phyloP scores from a whole-genome alignment of 2,113 vertebrate genomes.

The Dasyprocta punctata region DNA sequence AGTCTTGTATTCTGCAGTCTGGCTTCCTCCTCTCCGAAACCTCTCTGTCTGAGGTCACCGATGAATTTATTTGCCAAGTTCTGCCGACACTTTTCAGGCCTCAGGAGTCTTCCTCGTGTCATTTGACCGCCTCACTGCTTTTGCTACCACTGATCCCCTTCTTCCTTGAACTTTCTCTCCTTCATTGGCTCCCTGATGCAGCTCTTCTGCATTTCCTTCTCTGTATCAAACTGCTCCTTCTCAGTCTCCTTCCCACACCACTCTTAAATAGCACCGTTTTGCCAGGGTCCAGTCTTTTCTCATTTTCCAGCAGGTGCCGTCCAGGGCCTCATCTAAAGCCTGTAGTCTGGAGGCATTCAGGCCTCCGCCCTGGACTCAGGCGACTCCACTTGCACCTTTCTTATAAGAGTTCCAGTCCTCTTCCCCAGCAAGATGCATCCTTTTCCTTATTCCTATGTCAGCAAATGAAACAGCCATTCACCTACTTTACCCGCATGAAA shows the following conservation, averaged over 20 bases:
- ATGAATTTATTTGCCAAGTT: constrained; percentile 4
- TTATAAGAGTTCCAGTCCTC: background rate
- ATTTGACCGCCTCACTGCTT: background rate
- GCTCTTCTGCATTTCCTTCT: background rate
- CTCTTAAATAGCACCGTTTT: background rate
- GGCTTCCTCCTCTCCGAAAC: background rate
- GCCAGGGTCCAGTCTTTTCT: background rate
- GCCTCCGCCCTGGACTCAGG: background rate
- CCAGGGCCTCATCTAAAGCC: background rate
- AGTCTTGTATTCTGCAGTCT: background rate
- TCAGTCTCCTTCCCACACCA: background rate
- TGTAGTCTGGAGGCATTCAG: background rate
- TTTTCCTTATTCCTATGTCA: background rate
- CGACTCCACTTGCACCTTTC: background rate
- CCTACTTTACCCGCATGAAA: background rate
- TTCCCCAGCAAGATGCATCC: background rate
- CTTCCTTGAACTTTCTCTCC: background rate
- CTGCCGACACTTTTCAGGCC: background rate
- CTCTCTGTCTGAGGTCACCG: background rate
- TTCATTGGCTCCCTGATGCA: background rate
- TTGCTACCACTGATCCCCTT: background rate
- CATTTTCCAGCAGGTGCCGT: background rate
- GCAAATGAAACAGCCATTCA: background rate
- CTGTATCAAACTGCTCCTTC: background rate
- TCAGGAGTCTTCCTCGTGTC: background rate